Evolutionary conservation across 2,113 vertebrate genomes (phyloP).

Genomic region (Clinocottus analis): DNA sequence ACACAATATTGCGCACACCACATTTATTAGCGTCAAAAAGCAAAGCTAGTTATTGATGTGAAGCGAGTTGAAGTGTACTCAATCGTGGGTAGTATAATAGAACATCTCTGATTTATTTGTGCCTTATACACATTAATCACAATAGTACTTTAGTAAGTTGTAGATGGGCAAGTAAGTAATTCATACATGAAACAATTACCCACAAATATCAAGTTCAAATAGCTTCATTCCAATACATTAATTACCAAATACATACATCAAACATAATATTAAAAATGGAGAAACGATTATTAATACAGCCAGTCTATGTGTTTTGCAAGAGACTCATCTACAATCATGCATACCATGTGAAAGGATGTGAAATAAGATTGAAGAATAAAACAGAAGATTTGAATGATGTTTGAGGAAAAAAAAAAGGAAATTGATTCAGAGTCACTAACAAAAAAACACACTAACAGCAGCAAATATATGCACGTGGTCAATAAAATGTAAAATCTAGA

Average conservation of each 20-base stretch:
- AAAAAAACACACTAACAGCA: neutral
- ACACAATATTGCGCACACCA: neutral
- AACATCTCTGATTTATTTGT: slow-evolving; percentile 15
- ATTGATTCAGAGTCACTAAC: neutral
- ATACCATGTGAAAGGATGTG: neutral
- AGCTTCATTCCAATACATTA: neutral
- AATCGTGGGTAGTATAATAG: neutral
- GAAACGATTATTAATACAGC: neutral
- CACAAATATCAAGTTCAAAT: neutral
- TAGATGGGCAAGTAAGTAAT: neutral
- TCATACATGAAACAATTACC: neutral
- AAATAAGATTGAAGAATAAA: neutral
- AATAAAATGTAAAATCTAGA: slow-evolving; percentile 1
- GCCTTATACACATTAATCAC: slow-evolving; percentile 8
- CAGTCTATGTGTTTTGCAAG: neutral
- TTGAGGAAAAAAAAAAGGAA: too few species aligned
- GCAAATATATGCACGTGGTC: neutral
- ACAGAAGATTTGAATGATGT: neutral
- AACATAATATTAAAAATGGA: neutral
- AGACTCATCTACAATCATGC: neutral
- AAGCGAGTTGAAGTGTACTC: neutral
- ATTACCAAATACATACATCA: neutral
- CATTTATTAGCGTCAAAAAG: neutral
- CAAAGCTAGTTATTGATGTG: neutral
- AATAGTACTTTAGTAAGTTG: neutral